Evolutionary conservation across 2,888 invertebrate species (phyloP).

Genomic region (Pyrrhia umbra): DNA sequence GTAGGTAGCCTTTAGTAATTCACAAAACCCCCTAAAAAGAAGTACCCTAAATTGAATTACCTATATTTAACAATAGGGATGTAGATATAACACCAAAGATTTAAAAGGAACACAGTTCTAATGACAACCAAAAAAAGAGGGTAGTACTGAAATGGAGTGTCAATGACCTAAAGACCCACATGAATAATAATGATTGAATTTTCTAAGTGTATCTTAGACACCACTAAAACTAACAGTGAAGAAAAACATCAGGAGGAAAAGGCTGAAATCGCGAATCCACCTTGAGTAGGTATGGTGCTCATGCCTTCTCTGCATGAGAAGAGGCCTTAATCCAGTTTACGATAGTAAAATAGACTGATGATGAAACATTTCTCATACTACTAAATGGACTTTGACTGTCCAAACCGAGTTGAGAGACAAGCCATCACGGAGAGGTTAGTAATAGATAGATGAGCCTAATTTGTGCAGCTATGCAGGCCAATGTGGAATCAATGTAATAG

Average conservation of each 20-base stretch:
- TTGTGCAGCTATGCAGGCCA: constrained; percentile 36
- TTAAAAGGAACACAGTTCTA: background rate
- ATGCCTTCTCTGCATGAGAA: too few species aligned
- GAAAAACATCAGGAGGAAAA: too few species aligned
- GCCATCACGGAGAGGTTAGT: constrained; percentile 26
- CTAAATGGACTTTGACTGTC: background rate
- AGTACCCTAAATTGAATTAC: background rate
- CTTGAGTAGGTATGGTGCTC: too few species aligned
- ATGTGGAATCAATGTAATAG: constrained; percentile 29
- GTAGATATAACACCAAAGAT: background rate
- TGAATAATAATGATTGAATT: background rate
- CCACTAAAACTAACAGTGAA: too few species aligned
- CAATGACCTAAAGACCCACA: background rate
- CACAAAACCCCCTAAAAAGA: too few species aligned
- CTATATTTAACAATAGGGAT: background rate
- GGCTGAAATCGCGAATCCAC: too few species aligned
- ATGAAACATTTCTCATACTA: background rate
- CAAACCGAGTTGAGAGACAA: constrained; percentile 8
- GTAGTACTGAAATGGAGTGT: background rate
- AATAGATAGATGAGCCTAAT: constrained; percentile 46
- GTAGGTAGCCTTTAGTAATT: too few species aligned
- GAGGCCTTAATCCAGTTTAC: too few species aligned
- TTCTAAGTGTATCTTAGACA: too few species aligned
- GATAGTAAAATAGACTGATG: background rate
- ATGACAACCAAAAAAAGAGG: background rate